Conservation (phyloP, 2,888 invertebrate genomes). For the Andrena haemorrhoa region DNA sequence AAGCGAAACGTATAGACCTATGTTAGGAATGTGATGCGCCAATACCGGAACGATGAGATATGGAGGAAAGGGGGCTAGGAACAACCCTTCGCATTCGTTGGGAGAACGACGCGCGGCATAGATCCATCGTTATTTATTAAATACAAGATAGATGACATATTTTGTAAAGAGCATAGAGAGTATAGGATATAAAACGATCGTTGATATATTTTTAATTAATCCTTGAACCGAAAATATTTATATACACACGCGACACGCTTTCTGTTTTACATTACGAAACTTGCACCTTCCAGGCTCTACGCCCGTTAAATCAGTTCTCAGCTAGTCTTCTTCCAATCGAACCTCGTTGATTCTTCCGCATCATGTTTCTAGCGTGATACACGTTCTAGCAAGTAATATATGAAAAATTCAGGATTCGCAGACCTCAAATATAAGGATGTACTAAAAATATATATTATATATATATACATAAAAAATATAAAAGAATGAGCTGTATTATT, state of each 20-base stretch:
- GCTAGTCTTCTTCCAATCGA: conserved; percentile 53
- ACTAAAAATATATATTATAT: conserved; percentile 78
- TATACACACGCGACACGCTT: conserved; percentile 3
- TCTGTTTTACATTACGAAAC: neutral
- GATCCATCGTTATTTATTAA: conserved; percentile 45
- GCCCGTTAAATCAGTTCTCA: conserved; percentile 4
- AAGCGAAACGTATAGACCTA: conserved; percentile 56
- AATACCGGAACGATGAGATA: conserved; percentile 13
- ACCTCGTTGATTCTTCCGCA: conserved; percentile 51
- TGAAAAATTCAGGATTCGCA: conserved; percentile 83
- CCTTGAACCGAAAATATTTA: conserved; percentile 14
- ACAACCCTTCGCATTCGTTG: conserved; percentile 34
- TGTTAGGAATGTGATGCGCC: conserved; percentile 70
- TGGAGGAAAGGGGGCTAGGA: neutral
- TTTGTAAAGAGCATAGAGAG: conserved; percentile 47
- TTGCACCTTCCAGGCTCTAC: neutral
- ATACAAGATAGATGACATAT: conserved; percentile 51
- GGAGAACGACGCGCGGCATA: conserved; percentile 43
- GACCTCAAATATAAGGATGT: conserved; percentile 83
- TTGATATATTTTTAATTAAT: conserved; percentile 41
- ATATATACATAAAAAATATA: conserved; percentile 51
- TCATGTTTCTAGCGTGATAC: conserved; percentile 66
- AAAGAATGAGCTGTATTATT: conserved; percentile 79
- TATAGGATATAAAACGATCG: conserved; percentile 20
- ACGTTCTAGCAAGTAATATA: conserved; percentile 74